Base-by-base conservation (phyloP, 2,888 invertebrate genomes). In the Andricus curvator region DNA sequence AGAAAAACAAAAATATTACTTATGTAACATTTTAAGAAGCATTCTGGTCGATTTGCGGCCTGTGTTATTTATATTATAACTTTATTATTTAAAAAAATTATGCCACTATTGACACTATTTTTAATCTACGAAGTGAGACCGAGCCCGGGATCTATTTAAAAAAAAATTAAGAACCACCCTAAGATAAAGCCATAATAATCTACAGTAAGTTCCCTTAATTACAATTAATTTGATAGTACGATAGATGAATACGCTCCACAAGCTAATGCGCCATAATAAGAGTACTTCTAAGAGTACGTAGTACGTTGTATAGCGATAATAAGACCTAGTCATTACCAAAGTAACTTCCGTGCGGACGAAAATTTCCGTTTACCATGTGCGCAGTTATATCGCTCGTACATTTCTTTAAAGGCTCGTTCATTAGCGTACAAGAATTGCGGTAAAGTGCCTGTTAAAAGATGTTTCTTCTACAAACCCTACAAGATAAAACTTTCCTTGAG, bases 251-350 rank as follows among this genome's bases (percentile, higher is more conserved):
- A 83, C 82, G 65, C 80, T 83, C 83, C 70, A 78, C 78, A 81
- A 86, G 84, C 83, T 83, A 82, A 84, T 79, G 84, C 83, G 86
- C 85, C 85, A 86, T 86, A 85, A 85, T 84, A 80, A 65, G 79
- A 70, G 62, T 80, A 82, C 82, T 84, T 60, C 79, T 78, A 80
- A 80, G 79, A 82, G 81, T 82, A 56, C 74, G 74, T 74, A 74
- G 74, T 74, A 74, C 87, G 88, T 88, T 82, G 81, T 84, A 84
- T 78, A 84, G 74, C 78, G 79, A 88, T 89, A 84, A 88, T 89
- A 90, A 90, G 89, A 91, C 91, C 92, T 92, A 92, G 92, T 92
- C 92, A 92, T 91, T 92, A 91, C 92, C 92, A 92, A 92, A 92
- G 92, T 92, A 90, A 92, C 88, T 88, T 88, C 85, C 84, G 84